Evolutionary conservation across 2,113 vertebrate species (phyloP).

Genomic region (Passer montanus): DNA sequence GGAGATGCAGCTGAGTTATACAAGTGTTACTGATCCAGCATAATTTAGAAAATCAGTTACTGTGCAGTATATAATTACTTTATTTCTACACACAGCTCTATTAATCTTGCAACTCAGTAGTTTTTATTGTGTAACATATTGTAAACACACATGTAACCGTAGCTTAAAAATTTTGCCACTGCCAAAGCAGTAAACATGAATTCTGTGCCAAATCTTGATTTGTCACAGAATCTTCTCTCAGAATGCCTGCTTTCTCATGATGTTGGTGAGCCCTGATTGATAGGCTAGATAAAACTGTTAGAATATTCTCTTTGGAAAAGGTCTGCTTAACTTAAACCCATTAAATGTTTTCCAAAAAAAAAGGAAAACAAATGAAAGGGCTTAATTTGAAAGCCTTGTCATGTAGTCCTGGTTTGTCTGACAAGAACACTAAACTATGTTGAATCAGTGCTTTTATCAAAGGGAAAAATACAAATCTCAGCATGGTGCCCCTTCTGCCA

Average conservation of each 20-base stretch:
- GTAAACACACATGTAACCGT: background rate
- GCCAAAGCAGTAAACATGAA: background rate
- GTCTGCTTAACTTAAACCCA: background rate
- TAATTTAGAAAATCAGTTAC: background rate
- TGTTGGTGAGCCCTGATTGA: background rate
- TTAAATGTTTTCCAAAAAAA: background rate
- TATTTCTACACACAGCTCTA: background rate
- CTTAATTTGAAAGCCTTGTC: background rate
- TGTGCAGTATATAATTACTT: background rate
- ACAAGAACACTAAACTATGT: background rate
- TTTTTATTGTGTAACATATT: background rate
- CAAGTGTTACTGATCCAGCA: background rate
- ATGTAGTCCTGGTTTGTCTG: background rate
- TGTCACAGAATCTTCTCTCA: background rate
- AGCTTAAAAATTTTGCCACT: background rate
- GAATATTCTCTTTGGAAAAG: background rate
- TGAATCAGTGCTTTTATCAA: background rate
- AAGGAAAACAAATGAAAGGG: background rate
- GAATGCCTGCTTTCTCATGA: background rate
- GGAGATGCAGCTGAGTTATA: background rate
- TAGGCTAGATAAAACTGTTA: background rate
- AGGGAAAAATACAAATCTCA: background rate
- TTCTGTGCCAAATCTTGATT: background rate
- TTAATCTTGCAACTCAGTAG: background rate
- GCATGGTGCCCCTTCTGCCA: background rate